Base-by-base conservation (phyloP, 2,888 invertebrate genomes). In the Hemithea aestivaria region DNA sequence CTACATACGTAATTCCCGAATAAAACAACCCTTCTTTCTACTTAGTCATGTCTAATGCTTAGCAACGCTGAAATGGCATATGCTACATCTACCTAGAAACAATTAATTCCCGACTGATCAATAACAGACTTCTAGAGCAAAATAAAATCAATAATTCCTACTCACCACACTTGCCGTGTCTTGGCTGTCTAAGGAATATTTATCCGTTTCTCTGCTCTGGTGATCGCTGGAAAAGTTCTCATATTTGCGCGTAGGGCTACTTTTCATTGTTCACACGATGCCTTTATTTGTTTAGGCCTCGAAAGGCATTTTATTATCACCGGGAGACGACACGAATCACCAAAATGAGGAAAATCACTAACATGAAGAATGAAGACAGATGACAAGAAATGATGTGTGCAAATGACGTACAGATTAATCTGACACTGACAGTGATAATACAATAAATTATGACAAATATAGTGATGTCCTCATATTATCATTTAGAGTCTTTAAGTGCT, bases 121-220 rank as follows among this genome's bases (percentile, higher is more conserved):
- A 82, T 85, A 81, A 66, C 69, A 70, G 16, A 4, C 16, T 16
- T 16, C 16, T 46, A 29, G 39, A 37, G 44, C 44, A 46, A 48
- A 51, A 51, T 42, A 45, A 51, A 51, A 51, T 51, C 51, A 46
- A 51, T 51, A 51, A 45, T 36, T 48, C 33, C 39, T 66, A 76
- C 87, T 79, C 55, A 87, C 87, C 82, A 88, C 70, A 79, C 87
- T 88, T 30, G 87, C 87, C 39, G 87, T 88, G 66, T 88, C 87
- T 64, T 87, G 85, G 58, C 87, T 88, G 63, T 83, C 76, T 81
- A 88, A 48, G 46, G 87, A 88, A 66, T 83, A 78, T 62, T 87
- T 87, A 64, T 88, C 85, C 56, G 76, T 75, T 56, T 87, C 85
- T 66, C 78, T 83, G 61, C 74, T 77, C 60, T 77, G 81, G 41